phyloP scores from a whole-genome alignment of 2,113 vertebrate genomes.

The Reinhardtius hippoglossoides region DNA sequence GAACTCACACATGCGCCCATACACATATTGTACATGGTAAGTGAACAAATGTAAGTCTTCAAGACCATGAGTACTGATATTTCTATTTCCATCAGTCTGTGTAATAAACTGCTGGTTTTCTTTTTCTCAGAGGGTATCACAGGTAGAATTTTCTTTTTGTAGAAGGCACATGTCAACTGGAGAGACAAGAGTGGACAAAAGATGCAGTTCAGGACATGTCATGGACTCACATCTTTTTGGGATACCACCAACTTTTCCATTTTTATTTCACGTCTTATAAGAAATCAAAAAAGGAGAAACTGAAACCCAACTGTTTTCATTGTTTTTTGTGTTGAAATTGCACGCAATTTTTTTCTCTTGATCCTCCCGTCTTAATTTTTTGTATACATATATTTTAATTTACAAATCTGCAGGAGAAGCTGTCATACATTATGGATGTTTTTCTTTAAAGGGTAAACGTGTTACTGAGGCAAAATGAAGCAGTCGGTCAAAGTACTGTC shows the following conservation, averaged over 20 bases:
- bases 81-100: slow-evolving; percentile 58
- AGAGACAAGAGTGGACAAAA: slow-evolving; percentile 5
- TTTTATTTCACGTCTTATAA: slow-evolving; percentile 65
- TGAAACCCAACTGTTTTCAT: slow-evolving; percentile 59
- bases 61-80: slow-evolving; percentile 57
- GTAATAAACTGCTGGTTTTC: slow-evolving; percentile 49
- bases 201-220: slow-evolving; percentile 21
- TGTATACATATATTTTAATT: slow-evolving; percentile 46
- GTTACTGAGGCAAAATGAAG: not conserved
- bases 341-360: slow-evolving; percentile 45
- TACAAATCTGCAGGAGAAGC: slow-evolving; percentile 56
- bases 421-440: slow-evolving; percentile 33
- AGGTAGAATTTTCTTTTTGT: slow-evolving; percentile 46
- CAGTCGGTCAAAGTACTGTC: not conserved
- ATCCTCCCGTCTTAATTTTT: slow-evolving; percentile 28
- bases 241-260: slow-evolving; percentile 48
- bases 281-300: slow-evolving; percentile 43
- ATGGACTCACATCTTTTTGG: slow-evolving; percentile 46
- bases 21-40: slow-evolving; percentile 62
- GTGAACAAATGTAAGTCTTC: slow-evolving; percentile 52
- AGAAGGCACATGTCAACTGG: slow-evolving; percentile 20
- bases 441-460: slow-evolving; percentile 13
- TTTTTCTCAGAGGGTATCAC: slow-evolving; percentile 55
- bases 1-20: slow-evolving; percentile 45
- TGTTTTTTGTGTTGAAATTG: slow-evolving; percentile 52